These are phyloP conservation scores for Thymelicus lineola DNA, from an alignment of 2,888 invertebrate genomes.

Conservation along the genomic window DNA sequence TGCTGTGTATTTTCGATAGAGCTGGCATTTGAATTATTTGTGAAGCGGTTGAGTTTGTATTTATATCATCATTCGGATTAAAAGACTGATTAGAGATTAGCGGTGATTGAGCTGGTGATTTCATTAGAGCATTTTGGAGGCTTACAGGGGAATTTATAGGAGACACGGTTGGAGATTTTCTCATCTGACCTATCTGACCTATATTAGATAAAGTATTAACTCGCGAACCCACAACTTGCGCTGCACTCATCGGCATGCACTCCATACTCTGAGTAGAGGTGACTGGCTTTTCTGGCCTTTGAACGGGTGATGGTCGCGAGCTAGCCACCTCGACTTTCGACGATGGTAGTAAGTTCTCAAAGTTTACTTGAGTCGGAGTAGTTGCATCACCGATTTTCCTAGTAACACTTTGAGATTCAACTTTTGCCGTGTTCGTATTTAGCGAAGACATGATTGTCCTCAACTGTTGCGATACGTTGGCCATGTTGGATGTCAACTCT, in stretches of 20 bases:
- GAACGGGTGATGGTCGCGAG: constrained; percentile 70
- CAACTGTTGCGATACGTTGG: constrained; percentile 89
- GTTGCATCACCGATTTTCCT: constrained; percentile 75
- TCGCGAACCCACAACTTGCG: constrained; percentile 71
- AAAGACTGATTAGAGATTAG: constrained; percentile 66
- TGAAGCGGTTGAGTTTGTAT: constrained; percentile 61
- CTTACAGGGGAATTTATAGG: constrained; percentile 75
- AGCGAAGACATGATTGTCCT: constrained; percentile 88
- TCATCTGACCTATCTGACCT: constrained; percentile 69
- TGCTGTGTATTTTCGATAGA: constrained; percentile 75
- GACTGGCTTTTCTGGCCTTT: constrained; percentile 68
- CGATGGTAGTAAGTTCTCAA: constrained; percentile 79
- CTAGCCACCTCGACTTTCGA: constrained; percentile 78
- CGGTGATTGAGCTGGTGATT: constrained; percentile 76
- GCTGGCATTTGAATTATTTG: constrained; percentile 83
- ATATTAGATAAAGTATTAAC: constrained; percentile 72
- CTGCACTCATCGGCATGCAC: constrained; percentile 67
- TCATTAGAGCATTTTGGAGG: constrained; percentile 69
- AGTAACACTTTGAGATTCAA: constrained; percentile 74
- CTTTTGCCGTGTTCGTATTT: constrained; percentile 80
- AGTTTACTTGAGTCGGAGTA: constrained; percentile 79
- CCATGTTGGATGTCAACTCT: constrained; percentile 89
- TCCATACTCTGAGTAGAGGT: constrained; percentile 59
- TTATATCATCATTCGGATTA: constrained; percentile 60
- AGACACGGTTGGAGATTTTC: constrained; percentile 78